These are phyloP conservation scores for Lamellibrachia satsuma DNA, from an alignment of 2,888 invertebrate species.

Conservation along the genomic window DNA sequence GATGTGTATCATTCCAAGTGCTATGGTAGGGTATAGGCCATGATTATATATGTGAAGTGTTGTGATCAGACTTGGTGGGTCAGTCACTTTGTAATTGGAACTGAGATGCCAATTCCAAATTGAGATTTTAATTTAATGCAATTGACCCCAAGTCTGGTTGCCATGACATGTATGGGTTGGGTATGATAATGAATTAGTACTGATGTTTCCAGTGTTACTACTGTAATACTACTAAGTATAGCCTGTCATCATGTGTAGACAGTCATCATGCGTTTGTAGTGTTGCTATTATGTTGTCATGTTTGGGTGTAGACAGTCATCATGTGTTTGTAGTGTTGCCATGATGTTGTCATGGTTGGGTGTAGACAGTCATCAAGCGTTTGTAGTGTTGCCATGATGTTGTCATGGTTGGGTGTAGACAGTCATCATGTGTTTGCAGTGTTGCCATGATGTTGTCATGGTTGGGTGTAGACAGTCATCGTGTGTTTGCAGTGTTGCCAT, in stretches of 20 bases:
- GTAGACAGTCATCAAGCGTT: neutral
- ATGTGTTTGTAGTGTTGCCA: neutral
- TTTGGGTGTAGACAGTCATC: too few species aligned
- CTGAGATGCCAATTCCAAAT: too few species aligned
- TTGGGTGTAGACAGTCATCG: neutral
- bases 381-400: neutral
- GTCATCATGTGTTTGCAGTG: neutral
- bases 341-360: neutral
- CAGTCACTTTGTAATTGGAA: too few species aligned
- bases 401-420: neutral
- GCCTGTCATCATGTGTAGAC: neutral
- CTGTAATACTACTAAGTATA: neutral
- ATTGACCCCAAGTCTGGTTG: too few species aligned
- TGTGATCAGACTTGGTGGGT: too few species aligned
- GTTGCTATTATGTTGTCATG: neutral
- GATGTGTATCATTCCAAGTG: neutral
- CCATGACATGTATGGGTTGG: too few species aligned
- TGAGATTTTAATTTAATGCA: too few species aligned
- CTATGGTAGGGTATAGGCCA: neutral
- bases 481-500: neutral
- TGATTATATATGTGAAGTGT: neutral
- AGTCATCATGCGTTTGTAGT: neutral
- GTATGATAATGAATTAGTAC: neutral
- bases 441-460: too few species aligned
- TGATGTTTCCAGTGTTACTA: neutral